Evolutionary conservation across 1,140 invertebrate species (phyloP).

Genomic region (Anagrus nilaparvatae): DNA sequence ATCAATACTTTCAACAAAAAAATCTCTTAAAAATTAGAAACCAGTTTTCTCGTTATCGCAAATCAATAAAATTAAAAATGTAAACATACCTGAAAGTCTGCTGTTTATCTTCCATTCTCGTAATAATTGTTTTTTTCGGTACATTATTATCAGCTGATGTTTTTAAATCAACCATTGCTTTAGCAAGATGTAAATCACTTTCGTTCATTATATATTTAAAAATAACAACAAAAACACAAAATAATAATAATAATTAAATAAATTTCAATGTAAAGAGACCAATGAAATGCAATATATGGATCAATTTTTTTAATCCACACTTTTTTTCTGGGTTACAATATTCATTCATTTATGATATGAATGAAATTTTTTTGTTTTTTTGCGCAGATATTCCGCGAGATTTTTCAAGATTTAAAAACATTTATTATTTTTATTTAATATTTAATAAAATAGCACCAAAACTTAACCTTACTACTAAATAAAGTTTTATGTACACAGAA

Average conservation of each 20-base stretch:
- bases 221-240: not conserved
- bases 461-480: no score
- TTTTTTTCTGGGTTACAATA: not conserved
- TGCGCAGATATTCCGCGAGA: no score
- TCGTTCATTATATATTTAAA: slow-evolving; percentile 47
- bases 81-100: slow-evolving; percentile 35
- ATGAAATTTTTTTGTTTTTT: slow-evolving; percentile 4
- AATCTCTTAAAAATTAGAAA: no score
- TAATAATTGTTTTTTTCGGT: slow-evolving; percentile 26
- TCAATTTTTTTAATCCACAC: slow-evolving; percentile 21
- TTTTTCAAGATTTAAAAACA: no score
- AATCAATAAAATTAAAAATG: not conserved
- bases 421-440: no score
- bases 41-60: no score
- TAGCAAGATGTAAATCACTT: slow-evolving; percentile 52
- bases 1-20: no score
- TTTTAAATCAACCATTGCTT: slow-evolving; percentile 46
- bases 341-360: not conserved
- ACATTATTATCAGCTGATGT: slow-evolving; percentile 17
- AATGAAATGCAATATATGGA: slow-evolving; percentile 23
- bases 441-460: no score
- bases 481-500: no score
- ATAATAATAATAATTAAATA: no score
- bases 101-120: slow-evolving; percentile 35
- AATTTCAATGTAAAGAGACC: slow-evolving; percentile 16